A percentile compares a stretch with the other conserved stretches of the same genome.
Conservation (phyloP, 2,113 vertebrate genomes). For the Myrmecophaga tridactyla region DNA sequence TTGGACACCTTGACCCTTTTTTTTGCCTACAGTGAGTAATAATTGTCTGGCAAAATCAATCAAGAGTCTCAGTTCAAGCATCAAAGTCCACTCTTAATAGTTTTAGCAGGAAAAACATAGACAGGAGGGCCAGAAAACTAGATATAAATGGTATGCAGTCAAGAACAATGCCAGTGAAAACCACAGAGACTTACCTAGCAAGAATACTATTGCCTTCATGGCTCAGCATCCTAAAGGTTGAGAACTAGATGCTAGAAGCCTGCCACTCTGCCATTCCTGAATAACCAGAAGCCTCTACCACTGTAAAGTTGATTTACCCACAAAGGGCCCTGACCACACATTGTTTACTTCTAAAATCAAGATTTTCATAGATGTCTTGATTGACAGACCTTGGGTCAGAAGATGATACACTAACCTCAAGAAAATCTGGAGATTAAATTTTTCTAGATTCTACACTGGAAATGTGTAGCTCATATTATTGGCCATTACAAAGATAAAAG, state of each 20-base stretch:
- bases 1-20: not conserved
- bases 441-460: not conserved
- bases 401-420: not conserved
- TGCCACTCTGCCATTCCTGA: no score
- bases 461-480: not conserved
- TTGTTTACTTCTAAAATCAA: not conserved
- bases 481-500: not conserved
- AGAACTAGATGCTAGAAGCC: not conserved
- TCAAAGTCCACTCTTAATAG: not conserved
- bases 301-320: not conserved
- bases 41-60: not conserved
- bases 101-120: not conserved
- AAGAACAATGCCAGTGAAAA: not conserved
- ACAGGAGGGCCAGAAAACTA: not conserved
- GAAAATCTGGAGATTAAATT: not conserved
- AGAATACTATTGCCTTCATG: not conserved
- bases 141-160: not conserved
- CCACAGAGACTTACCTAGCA: not conserved
- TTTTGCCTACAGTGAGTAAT: not conserved
- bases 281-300: not conserved
- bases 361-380: not conserved
- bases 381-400: not conserved
- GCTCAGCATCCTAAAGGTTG: not conserved
- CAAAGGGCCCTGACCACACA: not conserved
- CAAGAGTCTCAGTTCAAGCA: not conserved